Conservation (phyloP, 1,140 invertebrate genomes). For the Drosophila ironensis region DNA sequence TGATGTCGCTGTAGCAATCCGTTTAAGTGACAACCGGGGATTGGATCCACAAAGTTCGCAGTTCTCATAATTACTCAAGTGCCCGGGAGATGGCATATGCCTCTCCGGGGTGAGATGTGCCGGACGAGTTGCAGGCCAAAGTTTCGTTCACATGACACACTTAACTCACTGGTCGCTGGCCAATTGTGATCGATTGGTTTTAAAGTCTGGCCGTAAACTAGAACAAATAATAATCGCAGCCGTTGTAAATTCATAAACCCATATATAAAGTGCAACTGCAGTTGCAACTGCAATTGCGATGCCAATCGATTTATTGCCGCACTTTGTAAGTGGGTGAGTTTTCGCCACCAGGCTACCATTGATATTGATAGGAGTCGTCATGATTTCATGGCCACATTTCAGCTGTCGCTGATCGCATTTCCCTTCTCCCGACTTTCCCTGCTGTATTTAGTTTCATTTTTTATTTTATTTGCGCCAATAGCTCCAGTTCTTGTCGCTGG, state of each 20-base stretch:
- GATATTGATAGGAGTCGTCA: constrained; percentile 22
- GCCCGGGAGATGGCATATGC: constrained; percentile 29
- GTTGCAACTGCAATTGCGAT: constrained; percentile 50
- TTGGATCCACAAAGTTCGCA: not conserved
- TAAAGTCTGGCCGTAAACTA: constrained; percentile 66
- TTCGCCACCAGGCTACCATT: not conserved
- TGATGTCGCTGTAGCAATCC: constrained; percentile 67
- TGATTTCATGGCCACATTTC: constrained; percentile 45
- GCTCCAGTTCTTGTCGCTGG: constrained; percentile 34
- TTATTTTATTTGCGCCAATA: no score
- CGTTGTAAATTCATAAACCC: constrained; percentile 71
- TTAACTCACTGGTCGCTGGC: not conserved
- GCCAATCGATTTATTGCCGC: constrained; percentile 68
- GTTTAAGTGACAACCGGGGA: constrained; percentile 51
- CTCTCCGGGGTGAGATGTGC: not conserved
- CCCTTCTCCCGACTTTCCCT: constrained; percentile 17
- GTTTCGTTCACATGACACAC: constrained; percentile 31
- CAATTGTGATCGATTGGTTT: constrained; percentile 72
- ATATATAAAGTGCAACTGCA: constrained; percentile 45
- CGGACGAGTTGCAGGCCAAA: not conserved
- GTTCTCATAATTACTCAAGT: constrained; percentile 50
- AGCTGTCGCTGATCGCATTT: constrained; percentile 16
- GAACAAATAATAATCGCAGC: constrained; percentile 71
- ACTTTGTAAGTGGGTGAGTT: constrained; percentile 33
- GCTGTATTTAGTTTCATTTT: no score